phyloP scores from a whole-genome alignment of 2,113 vertebrate genomes.

The Gymnogyps californianus region DNA sequence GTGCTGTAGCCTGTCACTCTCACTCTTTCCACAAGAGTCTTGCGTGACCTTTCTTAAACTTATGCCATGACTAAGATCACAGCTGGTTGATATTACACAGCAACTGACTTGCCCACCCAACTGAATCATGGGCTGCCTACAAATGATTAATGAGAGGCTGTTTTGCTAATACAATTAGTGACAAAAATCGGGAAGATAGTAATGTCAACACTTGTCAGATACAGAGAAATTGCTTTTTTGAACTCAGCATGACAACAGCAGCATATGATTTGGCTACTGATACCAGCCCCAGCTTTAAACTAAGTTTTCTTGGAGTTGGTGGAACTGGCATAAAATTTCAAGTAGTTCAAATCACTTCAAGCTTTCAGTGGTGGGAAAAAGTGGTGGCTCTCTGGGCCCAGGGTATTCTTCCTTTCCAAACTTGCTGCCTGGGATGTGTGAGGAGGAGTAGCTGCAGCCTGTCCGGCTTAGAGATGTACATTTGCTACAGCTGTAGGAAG shows the following conservation, averaged over 20 bases:
- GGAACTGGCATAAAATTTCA: not conserved
- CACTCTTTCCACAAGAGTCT: not conserved
- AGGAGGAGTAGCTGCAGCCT: not conserved
- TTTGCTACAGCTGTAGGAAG: not conserved
- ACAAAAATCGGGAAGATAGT: not conserved
- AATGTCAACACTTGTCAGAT: not conserved
- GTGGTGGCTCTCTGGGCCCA: not conserved
- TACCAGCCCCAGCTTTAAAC: not conserved
- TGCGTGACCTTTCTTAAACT: not conserved
- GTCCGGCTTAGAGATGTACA: rapidly evolving
- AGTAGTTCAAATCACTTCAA: not conserved
- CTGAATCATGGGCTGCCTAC: conserved; percentile 32
- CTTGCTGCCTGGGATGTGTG: rapidly evolving
- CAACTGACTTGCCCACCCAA: not conserved
- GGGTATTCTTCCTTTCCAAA: not conserved
- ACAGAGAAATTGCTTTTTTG: not conserved
- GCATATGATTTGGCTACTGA: not conserved
- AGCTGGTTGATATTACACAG: conserved; percentile 7
- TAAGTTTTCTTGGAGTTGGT: not conserved
- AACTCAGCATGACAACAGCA: not conserved
- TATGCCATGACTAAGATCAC: conserved; percentile 10
- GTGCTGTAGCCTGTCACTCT: not conserved
- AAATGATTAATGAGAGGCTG: conserved; percentile 18
- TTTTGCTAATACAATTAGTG: conserved; percentile 23
- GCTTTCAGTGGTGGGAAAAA: not conserved